Conservation (phyloP, 2,113 vertebrate species). For the Pollimyrus isidori region DNA sequence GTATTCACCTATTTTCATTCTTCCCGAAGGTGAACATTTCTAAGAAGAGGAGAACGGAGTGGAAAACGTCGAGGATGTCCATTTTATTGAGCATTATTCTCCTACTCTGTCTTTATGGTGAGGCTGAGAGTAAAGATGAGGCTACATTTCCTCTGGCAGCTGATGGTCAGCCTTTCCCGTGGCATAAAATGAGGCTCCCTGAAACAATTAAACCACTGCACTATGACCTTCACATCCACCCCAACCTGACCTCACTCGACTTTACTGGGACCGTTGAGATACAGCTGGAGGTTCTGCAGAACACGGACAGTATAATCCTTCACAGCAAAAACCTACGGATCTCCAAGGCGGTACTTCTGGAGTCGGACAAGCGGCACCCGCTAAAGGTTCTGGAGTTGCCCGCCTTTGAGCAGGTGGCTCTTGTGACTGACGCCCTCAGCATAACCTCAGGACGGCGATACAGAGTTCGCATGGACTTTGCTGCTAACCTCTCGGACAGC, state of each 20-base stretch:
- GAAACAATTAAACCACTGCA: constrained; percentile 59
- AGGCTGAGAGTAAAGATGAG: constrained; percentile 13
- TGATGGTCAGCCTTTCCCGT: constrained; percentile 65
- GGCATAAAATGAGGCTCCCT: constrained; percentile 73
- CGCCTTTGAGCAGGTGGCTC: constrained; percentile 66
- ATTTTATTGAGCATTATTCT: background rate
- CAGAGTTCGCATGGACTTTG: constrained; percentile 61
- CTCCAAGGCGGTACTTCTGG: constrained; percentile 47
- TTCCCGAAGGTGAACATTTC: background rate
- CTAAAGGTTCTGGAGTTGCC: constrained; percentile 63
- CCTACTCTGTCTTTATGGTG: constrained; percentile 20
- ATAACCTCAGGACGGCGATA: constrained; percentile 59
- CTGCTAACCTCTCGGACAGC: constrained; percentile 69
- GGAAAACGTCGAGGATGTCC: background rate
- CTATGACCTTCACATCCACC: constrained; percentile 75
- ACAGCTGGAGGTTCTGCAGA: constrained; percentile 51
- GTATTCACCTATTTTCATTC: background rate
- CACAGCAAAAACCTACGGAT: constrained; percentile 70
- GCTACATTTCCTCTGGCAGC: constrained; percentile 38
- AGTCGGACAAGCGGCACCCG: constrained; percentile 17
- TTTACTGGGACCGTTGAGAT: constrained; percentile 64
- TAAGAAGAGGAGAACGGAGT: background rate
- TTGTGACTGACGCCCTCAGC: constrained; percentile 45
- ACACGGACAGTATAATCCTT: constrained; percentile 65
- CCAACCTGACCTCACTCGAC: constrained; percentile 71